Evolutionary conservation across 2,113 vertebrate species (phyloP), one percentile per base, ranked within the genome.

Genomic region (Fulmarus glacialis): DNA sequence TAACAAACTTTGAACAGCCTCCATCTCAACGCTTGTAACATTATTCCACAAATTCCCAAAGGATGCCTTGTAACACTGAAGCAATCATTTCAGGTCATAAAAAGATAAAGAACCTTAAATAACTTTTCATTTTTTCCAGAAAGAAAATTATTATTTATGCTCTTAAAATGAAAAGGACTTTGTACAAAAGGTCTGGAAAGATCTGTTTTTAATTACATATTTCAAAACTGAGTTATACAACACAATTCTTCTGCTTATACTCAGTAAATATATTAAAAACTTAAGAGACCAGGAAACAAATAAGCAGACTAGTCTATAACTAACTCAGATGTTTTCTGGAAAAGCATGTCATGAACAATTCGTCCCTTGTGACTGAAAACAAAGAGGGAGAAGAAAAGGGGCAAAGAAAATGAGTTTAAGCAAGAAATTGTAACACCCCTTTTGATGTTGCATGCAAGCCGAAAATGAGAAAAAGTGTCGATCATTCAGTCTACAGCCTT

Each of bases 371-470:
- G 83, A 68, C 55, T 32, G 38, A 79, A 93, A 86, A 92, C 29
- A 71, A 67, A 92, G 26, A 40, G n/a, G 6, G 27, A 87, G 36
- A 67, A 88, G 56, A 80, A 85, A 60, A 93, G 62, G 32, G 62
- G n/a, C 15, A 92, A 82, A 91, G 78, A 89, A 74, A 89, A 89
- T 38, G 7, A 85, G 77, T 85, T 93, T 80, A 74, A 96, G 60
- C 11, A 96, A 96, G 62, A 94, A 89, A 95, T 29, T 95, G 15
- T 75, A 95, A 87, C 70, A 87, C 52, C 15, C 60, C 42, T 93
- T 94, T 96, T 97, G 92, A 87, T 96, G 94, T 93, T n/a, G 7
- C 56, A 95, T 60, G 91, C 36, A 64, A 96, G 26, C 64, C 87
- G 38, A 92, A 90, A 92, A 90, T 64, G 67, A 92, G 38, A 56